Conservation (phyloP, 2,113 vertebrate genomes). For the human (Homo sapiens) region DNA sequence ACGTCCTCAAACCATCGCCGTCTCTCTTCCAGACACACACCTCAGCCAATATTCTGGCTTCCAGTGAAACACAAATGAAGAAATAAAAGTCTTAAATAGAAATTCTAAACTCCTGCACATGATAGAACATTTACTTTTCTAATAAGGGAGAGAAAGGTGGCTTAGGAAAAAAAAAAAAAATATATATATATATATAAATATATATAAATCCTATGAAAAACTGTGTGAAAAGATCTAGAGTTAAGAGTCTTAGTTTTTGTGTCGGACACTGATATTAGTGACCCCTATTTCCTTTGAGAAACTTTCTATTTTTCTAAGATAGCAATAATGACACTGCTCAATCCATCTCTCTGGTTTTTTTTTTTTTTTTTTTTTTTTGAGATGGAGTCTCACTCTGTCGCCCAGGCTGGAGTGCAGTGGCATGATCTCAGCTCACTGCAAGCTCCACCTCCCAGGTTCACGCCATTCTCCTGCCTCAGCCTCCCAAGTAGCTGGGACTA, state of each 20-base stretch:
- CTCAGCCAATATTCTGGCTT: not conserved
- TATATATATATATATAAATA: too few relatives aligned
- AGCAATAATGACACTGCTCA: not conserved
- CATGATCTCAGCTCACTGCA: too few relatives aligned
- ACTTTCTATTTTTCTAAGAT: not conserved
- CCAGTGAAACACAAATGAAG: not conserved
- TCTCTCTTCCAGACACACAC: not conserved
- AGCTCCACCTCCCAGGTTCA: too few relatives aligned
- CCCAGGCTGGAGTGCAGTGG: too few relatives aligned
- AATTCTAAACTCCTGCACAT: not conserved
- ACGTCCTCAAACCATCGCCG: not conserved
- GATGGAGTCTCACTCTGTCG: fast-evolving
- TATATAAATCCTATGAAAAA: not conserved
- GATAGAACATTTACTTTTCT: not conserved
- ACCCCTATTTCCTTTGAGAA: not conserved
- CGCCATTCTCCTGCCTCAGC: too few relatives aligned
- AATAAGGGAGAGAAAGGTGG: not conserved
- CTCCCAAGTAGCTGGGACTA: too few relatives aligned
- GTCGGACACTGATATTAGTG: not conserved
- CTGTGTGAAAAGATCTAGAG: not conserved
- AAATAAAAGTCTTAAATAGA: not conserved
- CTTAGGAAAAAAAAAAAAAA: not conserved
- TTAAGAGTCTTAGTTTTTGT: not conserved
- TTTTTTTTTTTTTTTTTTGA: too few relatives aligned
- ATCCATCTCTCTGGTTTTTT: not conserved